Percentiles rank a stretch among this genome's conserved stretches.
These are phyloP conservation scores for Poeciliopsis occidentalis DNA, from an alignment of 2,113 vertebrate genomes.

Conservation along the genomic window DNA sequence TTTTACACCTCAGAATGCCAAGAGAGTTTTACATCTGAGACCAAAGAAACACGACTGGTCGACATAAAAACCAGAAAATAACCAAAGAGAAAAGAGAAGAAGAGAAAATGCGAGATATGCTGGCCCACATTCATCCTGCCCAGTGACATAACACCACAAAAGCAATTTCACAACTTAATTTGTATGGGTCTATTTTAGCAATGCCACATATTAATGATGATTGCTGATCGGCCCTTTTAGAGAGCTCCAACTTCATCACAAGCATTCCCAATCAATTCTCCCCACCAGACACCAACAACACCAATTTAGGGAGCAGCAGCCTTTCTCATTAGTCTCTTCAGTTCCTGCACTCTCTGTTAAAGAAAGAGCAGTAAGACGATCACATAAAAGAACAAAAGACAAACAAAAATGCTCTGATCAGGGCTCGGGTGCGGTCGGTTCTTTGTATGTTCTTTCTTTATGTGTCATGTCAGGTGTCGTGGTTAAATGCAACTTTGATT, in stretches of 20 bases:
- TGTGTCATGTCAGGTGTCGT: conserved; percentile 3
- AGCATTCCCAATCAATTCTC: conserved; percentile 81
- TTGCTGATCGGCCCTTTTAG: conserved; percentile 78
- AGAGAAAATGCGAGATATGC: conserved; percentile 18
- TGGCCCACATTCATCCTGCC: conserved; percentile 54
- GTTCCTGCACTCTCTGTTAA: conserved; percentile 51
- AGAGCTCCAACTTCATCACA: conserved; percentile 79
- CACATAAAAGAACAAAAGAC: conserved; percentile 37
- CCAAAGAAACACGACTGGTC: conserved; percentile 26
- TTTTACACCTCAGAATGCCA: conserved; percentile 18
- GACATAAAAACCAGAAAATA: conserved; percentile 29
- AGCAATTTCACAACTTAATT: conserved; percentile 79
- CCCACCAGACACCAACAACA: conserved; percentile 74
- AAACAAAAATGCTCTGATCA: conserved; percentile 41
- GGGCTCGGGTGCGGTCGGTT: conserved; percentile 23
- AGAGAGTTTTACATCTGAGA: conserved; percentile 23
- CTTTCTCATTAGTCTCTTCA: conserved; percentile 69
- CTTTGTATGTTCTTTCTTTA: conserved; percentile 26
- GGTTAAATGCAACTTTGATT: not conserved
- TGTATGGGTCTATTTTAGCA: conserved; percentile 80
- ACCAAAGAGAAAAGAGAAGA: conserved; percentile 6
- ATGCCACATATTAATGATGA: conserved; percentile 81
- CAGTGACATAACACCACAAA: conserved; percentile 67
- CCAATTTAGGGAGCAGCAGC: conserved; percentile 70
- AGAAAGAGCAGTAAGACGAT: conserved; percentile 31